Evolutionary conservation across 2,797 vertebrate species (phyloP).

Genomic region (Gallinago nigripennis): DNA sequence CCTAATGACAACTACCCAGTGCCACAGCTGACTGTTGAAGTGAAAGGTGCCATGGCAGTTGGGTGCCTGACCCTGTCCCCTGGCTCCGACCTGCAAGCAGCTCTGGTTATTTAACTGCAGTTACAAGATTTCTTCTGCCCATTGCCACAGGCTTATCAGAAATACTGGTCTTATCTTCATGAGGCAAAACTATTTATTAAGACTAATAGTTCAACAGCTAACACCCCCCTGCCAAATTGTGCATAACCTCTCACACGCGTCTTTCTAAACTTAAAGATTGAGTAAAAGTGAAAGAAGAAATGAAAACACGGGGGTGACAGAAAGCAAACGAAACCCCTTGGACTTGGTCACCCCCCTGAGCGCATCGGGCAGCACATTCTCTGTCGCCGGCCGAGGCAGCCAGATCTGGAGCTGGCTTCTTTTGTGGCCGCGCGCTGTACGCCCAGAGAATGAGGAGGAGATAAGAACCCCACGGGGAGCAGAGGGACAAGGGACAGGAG

Average conservation of each 20-base stretch:
- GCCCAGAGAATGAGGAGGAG: neutral
- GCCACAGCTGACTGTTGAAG: neutral
- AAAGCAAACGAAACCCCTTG: neutral
- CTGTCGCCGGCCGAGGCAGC: neutral
- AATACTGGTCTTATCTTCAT: neutral
- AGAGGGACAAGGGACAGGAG: neutral
- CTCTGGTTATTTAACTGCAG: neutral
- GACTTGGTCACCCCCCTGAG: neutral
- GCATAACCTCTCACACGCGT: neutral
- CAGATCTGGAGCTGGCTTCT: neutral
- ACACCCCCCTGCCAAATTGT: neutral
- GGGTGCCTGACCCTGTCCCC: neutral
- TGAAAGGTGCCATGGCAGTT: neutral
- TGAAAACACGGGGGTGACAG: neutral
- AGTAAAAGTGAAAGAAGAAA: neutral
- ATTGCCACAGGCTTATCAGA: neutral
- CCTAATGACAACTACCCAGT: neutral
- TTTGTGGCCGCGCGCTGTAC: neutral
- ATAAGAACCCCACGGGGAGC: neutral
- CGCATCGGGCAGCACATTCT: rapidly evolving
- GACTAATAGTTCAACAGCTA: neutral
- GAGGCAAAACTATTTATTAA: neutral
- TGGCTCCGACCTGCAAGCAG: neutral
- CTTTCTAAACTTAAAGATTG: neutral
- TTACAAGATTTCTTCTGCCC: neutral